A percentile compares a stretch with the other conserved stretches of the same genome.
Conservation (phyloP, 2,113 vertebrate genomes). For the Dicaeum eximium region DNA sequence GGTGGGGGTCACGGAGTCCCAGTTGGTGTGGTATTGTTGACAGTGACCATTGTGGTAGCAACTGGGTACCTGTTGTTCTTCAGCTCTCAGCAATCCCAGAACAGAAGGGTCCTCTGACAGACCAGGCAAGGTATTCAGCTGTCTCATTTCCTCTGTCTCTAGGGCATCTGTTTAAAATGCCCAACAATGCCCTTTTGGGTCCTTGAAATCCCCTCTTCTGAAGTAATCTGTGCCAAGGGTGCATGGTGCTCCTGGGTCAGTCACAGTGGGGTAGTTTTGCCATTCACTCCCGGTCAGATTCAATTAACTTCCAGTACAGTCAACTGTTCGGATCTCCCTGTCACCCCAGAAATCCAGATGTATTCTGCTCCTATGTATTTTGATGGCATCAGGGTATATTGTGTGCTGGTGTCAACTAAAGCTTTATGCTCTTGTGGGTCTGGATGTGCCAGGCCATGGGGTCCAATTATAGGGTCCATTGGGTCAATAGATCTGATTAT, state of each 20-base stretch:
- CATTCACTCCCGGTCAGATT: background rate
- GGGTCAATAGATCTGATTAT: background rate
- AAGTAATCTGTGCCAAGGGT: background rate
- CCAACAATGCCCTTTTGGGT: background rate
- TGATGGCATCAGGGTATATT: background rate
- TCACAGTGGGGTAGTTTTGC: background rate
- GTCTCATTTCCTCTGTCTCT: background rate
- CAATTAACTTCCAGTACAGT: background rate
- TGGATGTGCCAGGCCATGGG: background rate
- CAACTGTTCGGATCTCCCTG: background rate
- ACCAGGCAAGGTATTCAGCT: background rate
- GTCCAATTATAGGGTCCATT: background rate
- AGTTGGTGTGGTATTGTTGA: background rate
- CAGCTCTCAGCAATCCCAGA: background rate
- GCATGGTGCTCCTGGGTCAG: background rate
- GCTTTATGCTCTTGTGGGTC: background rate
- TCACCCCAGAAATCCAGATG: background rate
- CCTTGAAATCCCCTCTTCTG: background rate
- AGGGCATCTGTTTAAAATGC: background rate
- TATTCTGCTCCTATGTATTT: background rate
- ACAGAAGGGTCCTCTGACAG: background rate
- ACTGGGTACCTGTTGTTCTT: background rate
- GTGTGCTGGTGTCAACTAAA: background rate
- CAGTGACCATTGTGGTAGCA: rapidly evolving
- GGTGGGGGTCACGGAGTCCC: background rate